Percentiles rank a stretch among this genome's conserved stretches.
Evolutionary conservation across 2,113 vertebrate genomes (phyloP).

Genomic region (Columbina picui): DNA sequence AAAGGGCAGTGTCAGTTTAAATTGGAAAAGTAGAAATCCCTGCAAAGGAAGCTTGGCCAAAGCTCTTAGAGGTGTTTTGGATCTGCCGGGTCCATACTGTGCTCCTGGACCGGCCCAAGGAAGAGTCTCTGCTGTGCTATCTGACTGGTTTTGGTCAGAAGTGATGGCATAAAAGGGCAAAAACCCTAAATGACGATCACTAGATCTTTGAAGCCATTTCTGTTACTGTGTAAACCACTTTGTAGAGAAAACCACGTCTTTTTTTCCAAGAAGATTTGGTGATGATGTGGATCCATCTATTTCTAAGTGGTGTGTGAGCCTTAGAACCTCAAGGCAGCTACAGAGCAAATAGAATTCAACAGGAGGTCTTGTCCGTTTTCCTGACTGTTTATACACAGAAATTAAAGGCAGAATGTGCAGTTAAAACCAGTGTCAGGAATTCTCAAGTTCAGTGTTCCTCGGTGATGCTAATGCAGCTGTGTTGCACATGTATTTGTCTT

Average conservation of each 20-base stretch:
- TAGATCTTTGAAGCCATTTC: background rate
- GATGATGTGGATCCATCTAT: background rate
- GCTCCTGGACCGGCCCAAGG: background rate
- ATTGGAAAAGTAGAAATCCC: background rate
- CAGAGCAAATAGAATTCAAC: background rate
- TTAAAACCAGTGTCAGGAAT: constrained; percentile 28
- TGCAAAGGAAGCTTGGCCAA: background rate
- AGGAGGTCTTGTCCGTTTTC: background rate
- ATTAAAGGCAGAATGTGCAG: background rate
- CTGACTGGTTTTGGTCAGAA: background rate
- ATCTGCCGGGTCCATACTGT: background rate
- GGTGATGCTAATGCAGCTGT: constrained; percentile 51
- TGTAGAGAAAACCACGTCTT: background rate
- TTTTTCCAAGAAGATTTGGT: background rate
- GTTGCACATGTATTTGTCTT: constrained; percentile 27
- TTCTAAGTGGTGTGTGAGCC: background rate
- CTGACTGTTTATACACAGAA: background rate
- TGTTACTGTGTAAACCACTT: background rate
- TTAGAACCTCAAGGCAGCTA: background rate
- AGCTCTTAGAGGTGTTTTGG: background rate
- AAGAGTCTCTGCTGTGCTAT: background rate
- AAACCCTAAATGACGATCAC: background rate
- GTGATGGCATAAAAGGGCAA: background rate
- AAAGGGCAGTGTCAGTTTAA: background rate
- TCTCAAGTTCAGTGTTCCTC: background rate